A percentile compares a stretch with the other conserved stretches of the same genome.
Conservation (phyloP, 2,113 vertebrate species). For the Pelodiscus sinensis region DNA sequence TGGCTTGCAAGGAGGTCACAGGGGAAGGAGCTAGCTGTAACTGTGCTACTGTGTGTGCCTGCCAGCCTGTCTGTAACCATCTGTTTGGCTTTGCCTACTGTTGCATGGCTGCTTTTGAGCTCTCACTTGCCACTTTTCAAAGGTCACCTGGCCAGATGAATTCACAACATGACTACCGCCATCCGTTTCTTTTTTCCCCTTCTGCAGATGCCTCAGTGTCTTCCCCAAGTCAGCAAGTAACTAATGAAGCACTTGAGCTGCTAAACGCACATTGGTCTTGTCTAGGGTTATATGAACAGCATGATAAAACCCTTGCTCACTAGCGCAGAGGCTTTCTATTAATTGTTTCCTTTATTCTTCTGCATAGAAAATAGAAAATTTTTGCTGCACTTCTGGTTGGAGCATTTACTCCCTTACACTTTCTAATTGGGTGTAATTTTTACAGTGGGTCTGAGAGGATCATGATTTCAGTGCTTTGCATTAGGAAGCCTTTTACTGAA, state of each 20-base stretch:
- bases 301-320: conserved; percentile 58
- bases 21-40: background rate
- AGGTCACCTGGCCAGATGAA: conserved; percentile 69
- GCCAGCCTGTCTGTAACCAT: background rate
- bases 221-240: conserved; percentile 67
- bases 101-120: conserved; percentile 35
- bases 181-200: conserved; percentile 68
- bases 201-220: conserved; percentile 55
- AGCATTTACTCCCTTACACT: background rate
- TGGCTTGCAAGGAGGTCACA: background rate
- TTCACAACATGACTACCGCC: conserved; percentile 67
- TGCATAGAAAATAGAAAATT: background rate
- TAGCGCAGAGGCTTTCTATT: background rate
- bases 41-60: background rate
- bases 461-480: rapidly evolving
- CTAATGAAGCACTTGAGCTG: conserved; percentile 62
- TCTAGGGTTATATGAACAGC: conserved; percentile 68
- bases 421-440: background rate
- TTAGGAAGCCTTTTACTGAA: background rate
- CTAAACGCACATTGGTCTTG: conserved; percentile 60
- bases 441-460: background rate
- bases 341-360: background rate
- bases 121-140: conserved; percentile 71
- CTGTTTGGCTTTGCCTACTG: conserved; percentile 45
- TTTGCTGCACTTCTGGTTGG: background rate